Conservation (phyloP, 2,797 vertebrate species). For the Petrocephalus sullivani region DNA sequence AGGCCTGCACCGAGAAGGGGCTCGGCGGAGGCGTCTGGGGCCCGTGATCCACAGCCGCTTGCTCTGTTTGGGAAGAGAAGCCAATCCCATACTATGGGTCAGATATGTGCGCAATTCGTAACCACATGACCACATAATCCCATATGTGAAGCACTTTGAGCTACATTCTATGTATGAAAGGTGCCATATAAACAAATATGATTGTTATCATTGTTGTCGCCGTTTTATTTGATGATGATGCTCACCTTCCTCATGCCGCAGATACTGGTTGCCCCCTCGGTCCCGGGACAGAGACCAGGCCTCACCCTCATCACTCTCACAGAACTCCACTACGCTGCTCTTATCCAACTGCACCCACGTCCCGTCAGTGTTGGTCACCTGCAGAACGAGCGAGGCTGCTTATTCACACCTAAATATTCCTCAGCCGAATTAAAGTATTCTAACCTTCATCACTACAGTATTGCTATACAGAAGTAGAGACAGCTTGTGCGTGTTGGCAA, state of each 20-base stretch:
- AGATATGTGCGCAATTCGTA: neutral
- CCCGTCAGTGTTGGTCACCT: constrained; percentile 97
- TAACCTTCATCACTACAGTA: neutral
- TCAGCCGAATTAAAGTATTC: neutral
- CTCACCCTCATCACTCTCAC: constrained; percentile 97
- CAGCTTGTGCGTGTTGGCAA: too few relatives aligned
- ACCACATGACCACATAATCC: neutral
- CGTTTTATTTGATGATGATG: neutral
- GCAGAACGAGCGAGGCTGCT: constrained; percentile 65
- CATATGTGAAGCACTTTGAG: neutral
- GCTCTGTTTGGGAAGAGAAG: constrained; percentile 64
- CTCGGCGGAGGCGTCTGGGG: constrained; percentile 93
- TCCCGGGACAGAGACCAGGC: constrained; percentile 97
- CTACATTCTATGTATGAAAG: neutral
- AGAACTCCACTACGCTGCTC: constrained; percentile 99
- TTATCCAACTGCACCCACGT: constrained; percentile 98
- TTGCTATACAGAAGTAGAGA: neutral
- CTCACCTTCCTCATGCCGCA: constrained; percentile 93
- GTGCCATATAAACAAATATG: neutral
- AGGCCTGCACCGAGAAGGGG: constrained; percentile 92
- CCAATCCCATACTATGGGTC: neutral
- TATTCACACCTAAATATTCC: constrained; percentile 36
- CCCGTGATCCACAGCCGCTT: constrained; percentile 82
- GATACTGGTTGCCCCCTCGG: constrained; percentile 93
- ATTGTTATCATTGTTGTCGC: neutral